Base-by-base conservation (phyloP, 2,888 invertebrate species). In the Tetragonula carbonaria region DNA sequence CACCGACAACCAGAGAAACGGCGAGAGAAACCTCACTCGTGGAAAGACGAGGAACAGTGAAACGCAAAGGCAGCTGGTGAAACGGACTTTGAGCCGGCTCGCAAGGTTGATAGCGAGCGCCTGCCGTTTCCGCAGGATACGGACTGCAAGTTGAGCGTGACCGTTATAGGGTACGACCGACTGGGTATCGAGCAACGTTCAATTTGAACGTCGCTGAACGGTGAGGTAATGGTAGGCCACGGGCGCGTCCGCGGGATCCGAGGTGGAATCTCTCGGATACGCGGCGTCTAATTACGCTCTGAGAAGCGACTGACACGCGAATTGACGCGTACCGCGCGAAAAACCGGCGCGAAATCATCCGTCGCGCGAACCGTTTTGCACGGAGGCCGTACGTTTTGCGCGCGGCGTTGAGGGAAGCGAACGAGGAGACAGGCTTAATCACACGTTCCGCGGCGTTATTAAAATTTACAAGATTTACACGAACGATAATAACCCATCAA, bases 101-200 rank as follows among this genome's bases (percentile, higher is more conserved):
- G 16, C 5, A 5, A 88, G 88, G 84, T 91, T 90, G 91, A 93
- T 92, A 91, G 38, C 87, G 91, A 90, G 87, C 87, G 85, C 86
- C 85, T 85, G 88, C 85, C 89, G 86, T 92, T 93, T 93, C 92
- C 92, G 91, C 91, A 92, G 92, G 93, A 92, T 92, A 91, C 90
- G 91, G 90, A 90, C 88, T 87, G 90, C 87, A 72, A 78, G 80
- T 85, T 77, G 86, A 84, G 87, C 90, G 88, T 87, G 88, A 92
- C 92, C 90, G 92, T 92, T 92, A 92, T 81, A 79, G 82, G 84
- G 80, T 81, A 87, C 76, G 78, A 75, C 80, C 86, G 85, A 87
- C 83, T 71, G 82, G 87, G 82, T 28, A 86, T 86, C 81, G 86
- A 45, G 77, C 71, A 90, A 90, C 90, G 88, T 89, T 88, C 90